phyloP scores from a whole-genome alignment of 2,113 vertebrate genomes.

The Dicentrarchus labrax region DNA sequence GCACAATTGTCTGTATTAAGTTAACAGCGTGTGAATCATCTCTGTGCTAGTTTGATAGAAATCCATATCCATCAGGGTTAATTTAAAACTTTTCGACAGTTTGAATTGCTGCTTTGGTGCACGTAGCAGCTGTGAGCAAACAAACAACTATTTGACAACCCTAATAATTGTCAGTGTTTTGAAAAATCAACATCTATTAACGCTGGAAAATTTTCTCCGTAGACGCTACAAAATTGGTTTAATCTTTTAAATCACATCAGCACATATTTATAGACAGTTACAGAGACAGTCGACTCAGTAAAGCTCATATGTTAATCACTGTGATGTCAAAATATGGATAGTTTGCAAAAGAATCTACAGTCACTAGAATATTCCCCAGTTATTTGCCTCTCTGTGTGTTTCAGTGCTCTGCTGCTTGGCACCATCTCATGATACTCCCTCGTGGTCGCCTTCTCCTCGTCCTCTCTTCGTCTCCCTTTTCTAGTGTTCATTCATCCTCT shows the following conservation, averaged over 20 bases:
- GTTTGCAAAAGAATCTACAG: not conserved
- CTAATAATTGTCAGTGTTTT: conserved; percentile 24
- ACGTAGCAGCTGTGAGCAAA: conserved; percentile 11
- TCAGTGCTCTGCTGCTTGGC: conserved; percentile 9
- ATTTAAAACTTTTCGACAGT: conserved; percentile 35
- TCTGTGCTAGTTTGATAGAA: conserved; percentile 8
- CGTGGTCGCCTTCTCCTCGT: not conserved
- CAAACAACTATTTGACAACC: conserved; percentile 28
- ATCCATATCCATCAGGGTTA: conserved; percentile 8
- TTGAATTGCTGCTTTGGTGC: conserved; percentile 21
- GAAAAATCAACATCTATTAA: conserved; percentile 37
- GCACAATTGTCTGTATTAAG: conserved; percentile 2
- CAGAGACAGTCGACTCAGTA: not conserved
- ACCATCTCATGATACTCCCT: conserved; percentile 14
- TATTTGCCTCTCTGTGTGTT: conserved; percentile 1
- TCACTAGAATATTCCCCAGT: not conserved
- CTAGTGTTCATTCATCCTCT: conserved; percentile 25
- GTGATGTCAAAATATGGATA: not conserved
- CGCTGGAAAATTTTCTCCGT: not conserved
- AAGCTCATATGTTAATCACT: conserved; percentile 13
- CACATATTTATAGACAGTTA: conserved; percentile 15
- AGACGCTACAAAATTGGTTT: conserved; percentile 8
- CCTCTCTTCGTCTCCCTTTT: conserved; percentile 4
- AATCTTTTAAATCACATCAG: conserved; percentile 15
- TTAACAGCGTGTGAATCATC: conserved; percentile 27